Percentiles rank a stretch among this genome's conserved stretches.
Evolutionary conservation across 1,140 invertebrate genomes (phyloP).

Genomic region (Drosophila paulistorum): DNA sequence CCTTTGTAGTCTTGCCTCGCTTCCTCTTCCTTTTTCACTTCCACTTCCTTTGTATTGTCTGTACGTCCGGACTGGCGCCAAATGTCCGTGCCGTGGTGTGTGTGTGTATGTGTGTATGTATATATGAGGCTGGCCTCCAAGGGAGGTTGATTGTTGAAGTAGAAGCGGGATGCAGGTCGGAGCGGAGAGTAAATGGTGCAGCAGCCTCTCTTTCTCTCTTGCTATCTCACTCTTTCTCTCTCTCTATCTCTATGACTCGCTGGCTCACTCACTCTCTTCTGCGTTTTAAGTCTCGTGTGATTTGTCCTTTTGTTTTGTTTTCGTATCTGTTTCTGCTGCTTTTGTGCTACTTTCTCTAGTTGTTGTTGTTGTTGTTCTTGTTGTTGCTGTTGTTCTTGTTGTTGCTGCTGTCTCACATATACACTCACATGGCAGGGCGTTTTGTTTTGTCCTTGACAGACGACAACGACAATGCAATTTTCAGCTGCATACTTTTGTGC

Average conservation of each 20-base stretch:
- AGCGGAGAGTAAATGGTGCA: constrained; percentile 16
- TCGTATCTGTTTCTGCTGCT: constrained; percentile 42
- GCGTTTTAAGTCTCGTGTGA: constrained; percentile 44
- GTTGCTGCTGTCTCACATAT: constrained; percentile 8
- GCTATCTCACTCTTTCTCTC: neutral
- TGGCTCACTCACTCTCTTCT: constrained; percentile 34
- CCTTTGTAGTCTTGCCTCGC: constrained; percentile 20
- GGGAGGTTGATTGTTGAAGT: neutral
- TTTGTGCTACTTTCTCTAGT: constrained; percentile 56
- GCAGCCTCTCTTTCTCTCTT: constrained; percentile 25
- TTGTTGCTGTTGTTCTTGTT: no score
- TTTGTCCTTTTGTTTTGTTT: constrained; percentile 61
- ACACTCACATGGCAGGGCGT: constrained; percentile 41
- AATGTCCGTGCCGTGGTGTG: constrained; percentile 40
- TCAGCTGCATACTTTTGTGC: constrained; percentile 58
- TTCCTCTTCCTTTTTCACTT: constrained; percentile 37
- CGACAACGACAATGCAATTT: constrained; percentile 57
- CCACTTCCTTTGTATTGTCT: constrained; percentile 29
- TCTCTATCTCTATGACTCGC: constrained; percentile 26
- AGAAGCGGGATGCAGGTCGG: constrained; percentile 16
- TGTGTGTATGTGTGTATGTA: constrained; percentile 1
- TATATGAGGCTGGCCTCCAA: constrained; percentile 3
- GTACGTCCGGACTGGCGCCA: constrained; percentile 58
- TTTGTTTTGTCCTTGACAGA: constrained; percentile 70
- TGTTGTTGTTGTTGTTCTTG: no score